Evolutionary conservation across 2,113 vertebrate genomes (phyloP).

Genomic region (Baryphthengus martii): DNA sequence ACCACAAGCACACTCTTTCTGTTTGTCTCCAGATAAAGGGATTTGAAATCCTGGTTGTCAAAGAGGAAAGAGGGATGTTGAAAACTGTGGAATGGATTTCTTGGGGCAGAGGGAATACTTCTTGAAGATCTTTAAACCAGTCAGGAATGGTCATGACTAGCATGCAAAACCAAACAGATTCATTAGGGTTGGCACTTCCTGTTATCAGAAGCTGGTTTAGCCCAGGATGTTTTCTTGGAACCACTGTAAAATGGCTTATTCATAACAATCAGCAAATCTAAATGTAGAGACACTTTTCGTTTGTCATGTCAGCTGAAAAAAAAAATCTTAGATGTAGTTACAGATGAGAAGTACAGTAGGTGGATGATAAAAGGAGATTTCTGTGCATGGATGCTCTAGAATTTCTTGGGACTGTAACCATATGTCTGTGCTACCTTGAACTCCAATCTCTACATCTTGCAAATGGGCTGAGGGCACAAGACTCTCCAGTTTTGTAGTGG

Average conservation of each 20-base stretch:
- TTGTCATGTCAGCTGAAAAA: neutral
- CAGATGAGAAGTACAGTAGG: neutral
- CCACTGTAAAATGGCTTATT: neutral
- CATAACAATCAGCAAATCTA: neutral
- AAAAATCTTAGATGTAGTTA: neutral
- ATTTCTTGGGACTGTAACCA: neutral
- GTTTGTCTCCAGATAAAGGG: slow-evolving; percentile 74
- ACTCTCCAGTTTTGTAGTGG: neutral
- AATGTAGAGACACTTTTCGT: neutral
- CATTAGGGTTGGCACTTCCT: neutral
- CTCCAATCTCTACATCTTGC: neutral
- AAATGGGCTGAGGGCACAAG: neutral
- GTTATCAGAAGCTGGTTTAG: neutral
- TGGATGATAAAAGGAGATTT: neutral
- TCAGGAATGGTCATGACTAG: neutral
- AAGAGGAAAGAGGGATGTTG: slow-evolving; percentile 48
- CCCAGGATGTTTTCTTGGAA: neutral
- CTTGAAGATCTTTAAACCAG: slow-evolving; percentile 5
- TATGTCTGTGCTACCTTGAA: neutral
- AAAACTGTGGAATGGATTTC: slow-evolving; percentile 72
- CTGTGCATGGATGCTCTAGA: neutral
- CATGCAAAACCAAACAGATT: neutral
- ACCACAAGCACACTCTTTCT: slow-evolving; percentile 64
- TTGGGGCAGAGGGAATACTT: slow-evolving; percentile 19
- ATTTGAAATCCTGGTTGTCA: slow-evolving; percentile 64